Evolutionary conservation across 35 echinoderm and acorn worm species (phyloP).

Genomic region (Apostichopus japonicus): DNA sequence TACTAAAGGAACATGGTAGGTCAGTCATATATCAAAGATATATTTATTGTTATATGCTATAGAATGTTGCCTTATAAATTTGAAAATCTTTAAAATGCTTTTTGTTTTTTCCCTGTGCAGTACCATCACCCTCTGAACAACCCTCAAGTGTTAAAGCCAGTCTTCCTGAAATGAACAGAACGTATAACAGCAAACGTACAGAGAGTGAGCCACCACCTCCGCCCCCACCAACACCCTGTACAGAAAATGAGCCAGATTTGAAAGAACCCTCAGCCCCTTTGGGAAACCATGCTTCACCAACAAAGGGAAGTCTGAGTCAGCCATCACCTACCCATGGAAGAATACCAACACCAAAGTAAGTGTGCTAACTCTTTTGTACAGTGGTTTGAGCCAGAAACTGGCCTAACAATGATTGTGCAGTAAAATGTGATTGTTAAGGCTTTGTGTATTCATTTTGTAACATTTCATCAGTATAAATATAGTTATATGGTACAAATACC

Average conservation of each 20-base stretch:
- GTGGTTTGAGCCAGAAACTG: too few relatives aligned
- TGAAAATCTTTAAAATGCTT: background rate
- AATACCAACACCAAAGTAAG: conserved; percentile 46
- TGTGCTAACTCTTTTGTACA: background rate
- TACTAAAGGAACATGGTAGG: too few relatives aligned
- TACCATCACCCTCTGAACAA: conserved; percentile 17
- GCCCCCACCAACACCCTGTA: conserved; percentile 24
- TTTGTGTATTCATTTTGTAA: too few relatives aligned
- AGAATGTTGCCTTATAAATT: too few relatives aligned
- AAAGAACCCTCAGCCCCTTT: background rate
- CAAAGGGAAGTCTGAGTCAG: background rate
- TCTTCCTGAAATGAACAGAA: conserved; percentile 23
- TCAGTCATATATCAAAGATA: too few relatives aligned
- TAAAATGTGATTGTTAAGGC: too few relatives aligned
- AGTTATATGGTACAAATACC: too few relatives aligned
- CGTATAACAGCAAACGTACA: conserved; percentile 18
- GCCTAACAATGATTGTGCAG: too few relatives aligned
- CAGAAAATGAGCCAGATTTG: conserved; percentile 23
- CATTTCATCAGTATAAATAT: too few relatives aligned
- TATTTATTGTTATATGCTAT: too few relatives aligned
- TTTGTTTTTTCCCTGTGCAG: background rate
- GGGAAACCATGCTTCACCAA: conserved; percentile 5
- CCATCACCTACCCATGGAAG: conserved; percentile 27
- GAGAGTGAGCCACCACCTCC: conserved; percentile 29
- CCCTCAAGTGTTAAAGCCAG: conserved; percentile 1